Evolutionary conservation across 2,888 invertebrate species (phyloP), one percentile per base, ranked within the genome.

Genomic region (Tipula helvola): DNA sequence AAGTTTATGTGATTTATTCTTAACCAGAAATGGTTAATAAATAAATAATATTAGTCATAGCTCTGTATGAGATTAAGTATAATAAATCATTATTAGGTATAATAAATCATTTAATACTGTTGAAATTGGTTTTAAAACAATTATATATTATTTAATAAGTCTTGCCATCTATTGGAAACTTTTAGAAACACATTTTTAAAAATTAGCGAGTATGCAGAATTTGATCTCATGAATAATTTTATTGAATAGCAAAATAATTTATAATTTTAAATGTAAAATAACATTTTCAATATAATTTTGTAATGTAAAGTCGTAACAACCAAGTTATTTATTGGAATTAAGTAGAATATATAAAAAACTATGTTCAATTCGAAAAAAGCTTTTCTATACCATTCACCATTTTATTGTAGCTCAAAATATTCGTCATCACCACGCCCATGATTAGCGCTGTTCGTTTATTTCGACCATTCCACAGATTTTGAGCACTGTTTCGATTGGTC

Each of bases 391-490:
- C 28, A 71, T 28, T 71, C 10, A 28, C 71, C 71, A n/a, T 28
- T 71, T 71, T 57, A 8, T 18, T 8, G 10, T 71, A 16, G 84
- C 84, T 84, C 84, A 39, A 84, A 84, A 39, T 84, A 36, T 83
- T 84, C 84, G 84, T 84, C 84, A 84, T 84, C 84, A 84, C 84
- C 84, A 84, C 84, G 84, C 84, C 84, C 84, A 84, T 84, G 84
- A 84, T 39, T 84, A 84, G 84, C n/a, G 36, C 41, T 84, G 36
- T 39, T 39, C 84, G 39, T 5, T 2, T 8, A 36, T 16, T 84
- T 39, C 36, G 41, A 84, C 41, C 41, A 84, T 39, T 84, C 36
- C 7, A 8, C 5, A 39, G 0, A 84, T 16, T 16, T 39, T 84
- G 84, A 84, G 84, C 84, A 84, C n/a, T 3, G 5, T 84, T 84